Percentiles rank a stretch among this genome's conserved stretches.
These are phyloP conservation scores for Lutjanus erythropterus DNA, from an alignment of 2,113 vertebrate genomes.

Conservation along the genomic window DNA sequence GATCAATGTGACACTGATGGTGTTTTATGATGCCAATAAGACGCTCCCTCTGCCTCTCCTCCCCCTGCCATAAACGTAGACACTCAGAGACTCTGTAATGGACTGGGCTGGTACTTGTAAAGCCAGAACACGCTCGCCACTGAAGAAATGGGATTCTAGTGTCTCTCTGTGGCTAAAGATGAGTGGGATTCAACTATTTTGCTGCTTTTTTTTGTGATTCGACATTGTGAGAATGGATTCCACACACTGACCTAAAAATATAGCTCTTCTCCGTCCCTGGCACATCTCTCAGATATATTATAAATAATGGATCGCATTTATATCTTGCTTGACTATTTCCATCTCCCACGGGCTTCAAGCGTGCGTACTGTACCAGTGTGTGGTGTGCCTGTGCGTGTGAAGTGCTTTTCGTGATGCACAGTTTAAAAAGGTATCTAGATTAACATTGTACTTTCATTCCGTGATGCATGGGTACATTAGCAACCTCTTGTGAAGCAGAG, in stretches of 20 bases:
- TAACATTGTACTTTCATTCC: slow-evolving; percentile 31
- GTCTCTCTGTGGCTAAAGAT: slow-evolving; percentile 38
- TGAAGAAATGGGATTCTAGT: slow-evolving; percentile 48
- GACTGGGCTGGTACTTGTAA: slow-evolving; percentile 62
- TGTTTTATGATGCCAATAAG: slow-evolving; percentile 78
- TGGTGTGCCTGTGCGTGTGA: not conserved
- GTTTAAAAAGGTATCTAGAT: slow-evolving; percentile 17
- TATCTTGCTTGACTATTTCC: slow-evolving; percentile 52
- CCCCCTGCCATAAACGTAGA: slow-evolving; percentile 42
- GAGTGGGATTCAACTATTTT: slow-evolving; percentile 39
- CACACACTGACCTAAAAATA: slow-evolving; percentile 62
- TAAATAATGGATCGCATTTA: slow-evolving; percentile 76
- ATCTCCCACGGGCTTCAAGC: slow-evolving; percentile 44
- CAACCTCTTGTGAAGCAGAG: slow-evolving; percentile 9
- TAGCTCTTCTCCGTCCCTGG: slow-evolving; percentile 6
- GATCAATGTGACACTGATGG: slow-evolving; percentile 74
- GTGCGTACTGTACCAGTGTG: not conserved
- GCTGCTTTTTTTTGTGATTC: slow-evolving; percentile 49
- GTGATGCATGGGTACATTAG: slow-evolving; percentile 14
- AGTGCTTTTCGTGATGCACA: slow-evolving; percentile 27
- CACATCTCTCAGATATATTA: slow-evolving; percentile 40
- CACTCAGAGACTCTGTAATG: slow-evolving; percentile 58
- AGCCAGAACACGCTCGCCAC: slow-evolving; percentile 39
- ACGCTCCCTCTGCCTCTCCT: slow-evolving; percentile 36
- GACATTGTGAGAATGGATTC: slow-evolving; percentile 15